A percentile compares a stretch with the other conserved stretches of the same genome.
Conservation (phyloP, 2,113 vertebrate genomes). For the Thalassarche chlororhynchos region DNA sequence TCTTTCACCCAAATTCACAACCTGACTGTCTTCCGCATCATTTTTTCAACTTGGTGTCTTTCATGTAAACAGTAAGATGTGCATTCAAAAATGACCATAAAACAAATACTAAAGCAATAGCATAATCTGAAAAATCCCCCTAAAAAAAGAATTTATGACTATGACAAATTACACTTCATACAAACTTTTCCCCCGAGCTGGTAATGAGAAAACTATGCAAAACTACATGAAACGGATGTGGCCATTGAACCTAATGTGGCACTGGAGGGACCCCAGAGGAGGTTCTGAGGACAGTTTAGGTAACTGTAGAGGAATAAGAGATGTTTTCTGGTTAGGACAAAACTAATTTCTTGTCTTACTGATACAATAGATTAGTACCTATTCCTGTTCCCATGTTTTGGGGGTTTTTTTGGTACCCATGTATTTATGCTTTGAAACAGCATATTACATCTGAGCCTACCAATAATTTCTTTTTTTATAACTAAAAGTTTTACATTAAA, state of each 20-base stretch:
- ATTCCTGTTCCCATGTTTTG: no score
- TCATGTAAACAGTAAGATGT: background rate
- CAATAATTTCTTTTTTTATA: background rate
- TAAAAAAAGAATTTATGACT: background rate
- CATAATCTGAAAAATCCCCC: background rate
- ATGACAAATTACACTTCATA: background rate
- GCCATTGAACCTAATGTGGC: background rate
- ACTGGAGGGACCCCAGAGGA: background rate
- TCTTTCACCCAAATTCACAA: background rate
- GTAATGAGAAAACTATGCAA: background rate
- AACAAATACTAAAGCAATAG: background rate
- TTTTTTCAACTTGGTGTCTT: background rate
- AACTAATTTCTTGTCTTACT: background rate
- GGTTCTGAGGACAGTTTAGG: background rate
- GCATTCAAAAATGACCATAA: background rate
- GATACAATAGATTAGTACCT: background rate
- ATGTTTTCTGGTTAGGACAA: background rate
- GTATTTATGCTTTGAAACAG: background rate
- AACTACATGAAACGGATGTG: background rate
- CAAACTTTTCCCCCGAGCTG: background rate
- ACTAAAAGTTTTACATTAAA: background rate
- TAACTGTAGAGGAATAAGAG: background rate
- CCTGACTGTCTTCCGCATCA: background rate
- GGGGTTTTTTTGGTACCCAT: background rate
- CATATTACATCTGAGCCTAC: background rate